These are phyloP conservation scores for Adineta ricciae DNA, from an alignment of 2,888 invertebrate genomes.

Conservation along the genomic window DNA sequence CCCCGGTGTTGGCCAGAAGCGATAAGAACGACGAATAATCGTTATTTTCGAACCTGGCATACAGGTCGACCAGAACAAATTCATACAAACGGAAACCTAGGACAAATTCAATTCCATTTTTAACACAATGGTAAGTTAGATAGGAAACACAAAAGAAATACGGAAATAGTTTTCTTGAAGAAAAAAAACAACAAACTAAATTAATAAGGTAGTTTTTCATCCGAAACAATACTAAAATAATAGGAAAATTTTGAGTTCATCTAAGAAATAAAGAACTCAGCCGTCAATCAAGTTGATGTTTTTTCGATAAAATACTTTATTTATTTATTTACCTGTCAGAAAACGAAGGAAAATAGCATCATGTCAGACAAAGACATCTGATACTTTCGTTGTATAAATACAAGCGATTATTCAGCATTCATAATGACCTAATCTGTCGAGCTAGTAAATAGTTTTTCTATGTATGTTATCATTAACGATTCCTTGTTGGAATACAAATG, in stretches of 20 bases:
- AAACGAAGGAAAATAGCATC: background rate
- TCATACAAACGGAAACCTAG: background rate
- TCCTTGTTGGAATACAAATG: no score
- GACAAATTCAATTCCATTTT: background rate
- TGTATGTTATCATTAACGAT: background rate
- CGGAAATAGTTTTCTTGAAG: background rate
- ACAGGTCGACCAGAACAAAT: background rate
- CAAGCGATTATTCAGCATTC: background rate
- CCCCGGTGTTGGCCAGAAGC: background rate
- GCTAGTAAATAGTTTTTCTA: background rate
- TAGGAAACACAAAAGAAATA: background rate
- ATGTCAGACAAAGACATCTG: background rate
- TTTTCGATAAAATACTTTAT: background rate
- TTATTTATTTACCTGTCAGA: slow-evolving; percentile 1
- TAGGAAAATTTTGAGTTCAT: no score
- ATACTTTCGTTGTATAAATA: background rate
- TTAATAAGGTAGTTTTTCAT: no score
- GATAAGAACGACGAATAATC: background rate
- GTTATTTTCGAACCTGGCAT: background rate
- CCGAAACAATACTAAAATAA: no score
- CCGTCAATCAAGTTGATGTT: no score
- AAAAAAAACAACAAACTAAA: no score
- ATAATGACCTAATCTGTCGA: background rate
- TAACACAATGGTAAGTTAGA: background rate
- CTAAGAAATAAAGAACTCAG: no score